Percentiles rank a stretch among this genome's conserved stretches.
These are phyloP conservation scores for Philopedon plagiatum DNA, from an alignment of 2,888 invertebrate genomes.

Conservation along the genomic window DNA sequence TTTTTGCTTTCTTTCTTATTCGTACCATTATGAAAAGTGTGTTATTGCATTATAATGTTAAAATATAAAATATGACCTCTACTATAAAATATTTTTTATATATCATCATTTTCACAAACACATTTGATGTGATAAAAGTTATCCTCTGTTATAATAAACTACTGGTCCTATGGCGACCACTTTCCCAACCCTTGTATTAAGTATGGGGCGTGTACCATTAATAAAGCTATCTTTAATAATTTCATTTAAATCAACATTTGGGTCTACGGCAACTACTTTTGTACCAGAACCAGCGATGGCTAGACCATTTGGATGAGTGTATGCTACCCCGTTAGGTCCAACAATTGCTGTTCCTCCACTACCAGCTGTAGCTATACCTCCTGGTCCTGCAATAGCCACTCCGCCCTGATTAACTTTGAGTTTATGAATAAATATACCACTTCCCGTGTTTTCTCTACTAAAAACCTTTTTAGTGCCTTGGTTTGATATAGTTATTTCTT, in stretches of 20 bases:
- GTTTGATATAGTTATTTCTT: conserved; percentile 56
- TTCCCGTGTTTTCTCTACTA: conserved; percentile 68
- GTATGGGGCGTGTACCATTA: conserved; percentile 62
- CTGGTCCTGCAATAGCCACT: conserved; percentile 85
- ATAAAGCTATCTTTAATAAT: conserved; percentile 65
- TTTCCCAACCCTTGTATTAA: conserved; percentile 74
- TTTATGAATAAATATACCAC: conserved; percentile 79
- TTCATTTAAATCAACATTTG: conserved; percentile 74
- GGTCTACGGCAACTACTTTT: conserved; percentile 78
- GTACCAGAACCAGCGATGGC: conserved; percentile 84
- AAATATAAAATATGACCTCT: no score
- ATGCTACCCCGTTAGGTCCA: conserved; percentile 83
- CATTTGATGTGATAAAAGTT: no score
- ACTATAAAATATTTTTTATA: no score
- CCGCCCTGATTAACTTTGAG: conserved; percentile 82
- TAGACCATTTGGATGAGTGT: conserved; percentile 81
- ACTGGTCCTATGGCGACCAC: conserved; percentile 83
- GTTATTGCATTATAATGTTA: no score
- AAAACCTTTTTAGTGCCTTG: conserved; percentile 62
- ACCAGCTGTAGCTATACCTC: conserved; percentile 86
- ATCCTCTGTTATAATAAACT: conserved; percentile 74
- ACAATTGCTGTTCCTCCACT: conserved; percentile 86
- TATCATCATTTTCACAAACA: not conserved
- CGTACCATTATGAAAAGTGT: no score
- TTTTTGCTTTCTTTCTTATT: no score